Percentiles rank a stretch among this genome's conserved stretches.
Conservation (phyloP, 2,113 vertebrate species). For the Desmodus rotundus region DNA sequence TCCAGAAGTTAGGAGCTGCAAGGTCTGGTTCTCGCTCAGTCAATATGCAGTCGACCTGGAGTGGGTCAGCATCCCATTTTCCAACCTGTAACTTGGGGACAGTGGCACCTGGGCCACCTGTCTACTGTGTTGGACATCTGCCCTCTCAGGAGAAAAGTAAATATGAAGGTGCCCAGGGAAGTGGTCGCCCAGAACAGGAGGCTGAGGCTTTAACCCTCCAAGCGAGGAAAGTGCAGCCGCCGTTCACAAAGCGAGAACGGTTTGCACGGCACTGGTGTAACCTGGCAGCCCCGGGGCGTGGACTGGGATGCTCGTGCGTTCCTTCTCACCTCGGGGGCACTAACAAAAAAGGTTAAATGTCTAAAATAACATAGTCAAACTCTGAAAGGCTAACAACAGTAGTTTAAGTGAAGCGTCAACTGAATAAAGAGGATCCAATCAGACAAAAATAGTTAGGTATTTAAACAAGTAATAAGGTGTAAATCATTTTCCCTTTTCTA, state of each 20-base stretch:
- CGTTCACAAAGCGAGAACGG: no score
- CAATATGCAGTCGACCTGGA: not conserved
- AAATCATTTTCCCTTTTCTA: not conserved
- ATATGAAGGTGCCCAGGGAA: not conserved
- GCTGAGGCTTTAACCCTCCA: not conserved
- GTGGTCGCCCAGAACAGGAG: not conserved
- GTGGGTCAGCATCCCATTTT: not conserved
- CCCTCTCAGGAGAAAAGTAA: not conserved
- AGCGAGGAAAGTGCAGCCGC: not conserved
- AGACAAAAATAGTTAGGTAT: not conserved
- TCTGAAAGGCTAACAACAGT: not conserved
- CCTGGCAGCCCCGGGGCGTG: no score
- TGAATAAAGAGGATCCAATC: not conserved
- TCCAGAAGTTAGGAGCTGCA: not conserved
- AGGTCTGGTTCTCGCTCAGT: not conserved
- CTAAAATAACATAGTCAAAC: not conserved
- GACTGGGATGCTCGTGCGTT: not conserved
- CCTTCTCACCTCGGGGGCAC: not conserved
- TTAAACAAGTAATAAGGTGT: not conserved
- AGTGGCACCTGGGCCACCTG: not conserved
- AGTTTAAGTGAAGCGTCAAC: not conserved
- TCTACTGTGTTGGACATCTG: not conserved
- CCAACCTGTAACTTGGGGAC: not conserved
- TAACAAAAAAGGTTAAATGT: not conserved
- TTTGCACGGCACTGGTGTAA: rapidly evolving